Evolutionary conservation across 2,797 vertebrate genomes (phyloP), one percentile per base, ranked within the genome.

Genomic region (Sebastolobus alascanus): DNA sequence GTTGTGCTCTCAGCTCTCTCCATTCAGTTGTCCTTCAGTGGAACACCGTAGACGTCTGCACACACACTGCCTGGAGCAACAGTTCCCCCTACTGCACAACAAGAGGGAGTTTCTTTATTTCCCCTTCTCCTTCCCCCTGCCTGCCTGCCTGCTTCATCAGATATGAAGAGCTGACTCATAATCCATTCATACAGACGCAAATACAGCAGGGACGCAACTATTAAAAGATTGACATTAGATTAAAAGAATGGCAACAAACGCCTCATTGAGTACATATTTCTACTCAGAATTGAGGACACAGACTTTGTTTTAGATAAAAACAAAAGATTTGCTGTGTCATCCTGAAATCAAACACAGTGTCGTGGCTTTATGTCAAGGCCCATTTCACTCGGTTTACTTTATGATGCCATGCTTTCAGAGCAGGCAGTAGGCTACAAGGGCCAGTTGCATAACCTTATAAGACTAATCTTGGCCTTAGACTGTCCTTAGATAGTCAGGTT

Each of bases 51-150:
- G 1, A 40, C 10, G 60, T 20, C 27, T 78, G 68, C 56, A 78
- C 5, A 68, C 5, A 68, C 5, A 11, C 64, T n/a, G 71, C 74
- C 87, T 92, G 92, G 90, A 94, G 74, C 94, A 87, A 95, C 95
- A 96, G 86, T 84, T 92, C 93, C 94, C 94, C 95, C 95, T 95
- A 89, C 90, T 90, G 95, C 86, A 87, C 33, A 1, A 12, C 6
- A n/a, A 20, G 14, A 43, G 37, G 20, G 7, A 46, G 12, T 16
- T 25, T 22, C 72, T 61, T 11, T 11, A 8, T 35, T 29, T 50
- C 13, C 38, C 8, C 3, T 6, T 18, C 4, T 9, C 11, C 46
- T 35, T 11, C 50, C 16, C 31, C 29, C 20, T 8, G 52, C 40
- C 60, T 50, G 75, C 29, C 20, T 8, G 52, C 40, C 60, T 50